These are phyloP conservation scores for Anthopleura sola DNA, from an alignment of 64 coral and sea anemone genomes.

Conservation along the genomic window DNA sequence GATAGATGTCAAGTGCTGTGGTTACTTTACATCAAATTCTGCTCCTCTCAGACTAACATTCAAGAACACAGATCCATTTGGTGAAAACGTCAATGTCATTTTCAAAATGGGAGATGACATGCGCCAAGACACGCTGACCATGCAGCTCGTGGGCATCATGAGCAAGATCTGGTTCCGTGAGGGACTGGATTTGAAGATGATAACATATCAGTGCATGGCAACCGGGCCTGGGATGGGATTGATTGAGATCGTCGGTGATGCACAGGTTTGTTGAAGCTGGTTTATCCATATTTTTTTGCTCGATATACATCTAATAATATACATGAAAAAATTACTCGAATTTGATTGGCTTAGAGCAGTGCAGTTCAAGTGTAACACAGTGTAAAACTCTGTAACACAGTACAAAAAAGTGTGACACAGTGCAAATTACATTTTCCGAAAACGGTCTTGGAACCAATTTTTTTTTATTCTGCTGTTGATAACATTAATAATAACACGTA, in stretches of 20 bases:
- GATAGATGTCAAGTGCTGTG: slow-evolving; percentile 49
- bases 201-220: slow-evolving; percentile 91
- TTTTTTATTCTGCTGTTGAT: too few species aligned
- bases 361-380: too few species aligned
- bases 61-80: slow-evolving; percentile 82
- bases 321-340: too few species aligned
- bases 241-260: slow-evolving; percentile 85
- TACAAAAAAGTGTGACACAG: too few species aligned
- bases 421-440: too few species aligned
- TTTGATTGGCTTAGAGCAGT: too few species aligned
- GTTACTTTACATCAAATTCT: slow-evolving; percentile 94
- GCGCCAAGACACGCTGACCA: slow-evolving; percentile 87
- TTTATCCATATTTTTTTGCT: neutral
- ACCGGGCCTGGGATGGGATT: slow-evolving; percentile 86
- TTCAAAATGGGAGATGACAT: slow-evolving; percentile 97
- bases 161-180: slow-evolving; percentile 97
- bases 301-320: too few species aligned
- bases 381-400: too few species aligned
- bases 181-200: slow-evolving; percentile 94
- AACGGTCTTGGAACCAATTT: too few species aligned
- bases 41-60: slow-evolving; percentile 79
- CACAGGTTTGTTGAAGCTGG: slow-evolving; percentile 19
- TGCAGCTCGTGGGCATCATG: slow-evolving; percentile 98
- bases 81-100: slow-evolving; percentile 84
- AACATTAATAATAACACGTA: too few species aligned